Evolutionary conservation across 2,113 vertebrate genomes (phyloP).

Genomic region (Otus sunia): DNA sequence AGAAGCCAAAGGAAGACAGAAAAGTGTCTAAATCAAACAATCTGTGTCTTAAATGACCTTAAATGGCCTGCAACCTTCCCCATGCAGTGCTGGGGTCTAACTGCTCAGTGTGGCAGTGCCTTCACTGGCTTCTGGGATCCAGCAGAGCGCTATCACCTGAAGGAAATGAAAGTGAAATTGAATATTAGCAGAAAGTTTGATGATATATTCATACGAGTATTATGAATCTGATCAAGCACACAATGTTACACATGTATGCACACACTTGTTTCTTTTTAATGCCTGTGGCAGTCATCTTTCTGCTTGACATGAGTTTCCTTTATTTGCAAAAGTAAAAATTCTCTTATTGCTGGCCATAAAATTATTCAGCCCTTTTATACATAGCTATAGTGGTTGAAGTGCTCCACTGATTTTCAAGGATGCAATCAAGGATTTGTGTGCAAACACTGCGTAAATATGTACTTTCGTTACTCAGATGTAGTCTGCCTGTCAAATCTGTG

Average conservation of each 20-base stretch:
- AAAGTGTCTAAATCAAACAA: background rate
- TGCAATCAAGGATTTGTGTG: background rate
- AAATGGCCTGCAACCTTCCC: background rate
- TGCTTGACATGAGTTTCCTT: background rate
- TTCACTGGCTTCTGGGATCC: background rate
- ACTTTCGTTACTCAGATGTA: background rate
- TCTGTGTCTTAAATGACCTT: background rate
- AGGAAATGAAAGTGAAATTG: background rate
- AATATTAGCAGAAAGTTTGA: background rate
- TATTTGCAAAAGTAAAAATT: conserved; percentile 19
- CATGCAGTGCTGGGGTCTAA: background rate
- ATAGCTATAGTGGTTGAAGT: background rate
- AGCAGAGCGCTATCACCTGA: background rate
- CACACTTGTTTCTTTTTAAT: background rate
- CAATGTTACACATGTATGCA: background rate
- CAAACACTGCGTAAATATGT: background rate
- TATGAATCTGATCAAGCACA: background rate
- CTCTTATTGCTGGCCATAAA: background rate
- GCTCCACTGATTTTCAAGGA: conserved; percentile 13
- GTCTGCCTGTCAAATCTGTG: background rate
- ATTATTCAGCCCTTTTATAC: conserved; percentile 23
- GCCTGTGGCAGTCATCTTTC: background rate
- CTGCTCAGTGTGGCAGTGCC: background rate
- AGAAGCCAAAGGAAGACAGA: background rate
- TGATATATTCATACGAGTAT: rapidly evolving